Conservation (phyloP, 2,113 vertebrate genomes). For the Apaloderma vittatum region DNA sequence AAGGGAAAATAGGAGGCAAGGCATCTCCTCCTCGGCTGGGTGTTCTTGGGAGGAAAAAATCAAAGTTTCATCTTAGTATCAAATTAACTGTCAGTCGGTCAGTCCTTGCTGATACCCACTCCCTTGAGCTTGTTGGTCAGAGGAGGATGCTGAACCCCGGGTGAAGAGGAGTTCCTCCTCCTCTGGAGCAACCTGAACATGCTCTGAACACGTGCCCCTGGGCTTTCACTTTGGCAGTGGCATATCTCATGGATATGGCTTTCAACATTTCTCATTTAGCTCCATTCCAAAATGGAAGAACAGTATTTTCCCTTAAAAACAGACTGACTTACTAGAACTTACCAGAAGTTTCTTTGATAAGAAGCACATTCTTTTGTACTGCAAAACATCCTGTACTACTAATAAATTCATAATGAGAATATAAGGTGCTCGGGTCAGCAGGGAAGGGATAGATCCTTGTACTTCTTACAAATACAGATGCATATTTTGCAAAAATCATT, state of each 20-base stretch:
- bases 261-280: background rate
- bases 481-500: background rate
- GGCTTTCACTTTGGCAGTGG: background rate
- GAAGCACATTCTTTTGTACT: background rate
- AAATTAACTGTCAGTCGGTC: background rate
- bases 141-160: background rate
- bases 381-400: background rate
- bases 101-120: background rate
- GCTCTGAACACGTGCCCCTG: background rate
- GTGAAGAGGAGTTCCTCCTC: background rate
- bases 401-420: constrained; percentile 32
- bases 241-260: background rate
- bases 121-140: background rate
- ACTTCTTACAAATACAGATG: constrained; percentile 2
- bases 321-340: background rate
- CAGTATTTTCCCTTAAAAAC: background rate
- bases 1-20: background rate
- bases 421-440: background rate
- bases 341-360: background rate
- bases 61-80: background rate
- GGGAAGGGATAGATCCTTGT: background rate
- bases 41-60: background rate
- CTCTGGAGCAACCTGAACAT: background rate
- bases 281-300: background rate
- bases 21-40: background rate